These are phyloP conservation scores for Porites rus DNA, from an alignment of 92 coral and sea anemone species.

Conservation along the genomic window DNA sequence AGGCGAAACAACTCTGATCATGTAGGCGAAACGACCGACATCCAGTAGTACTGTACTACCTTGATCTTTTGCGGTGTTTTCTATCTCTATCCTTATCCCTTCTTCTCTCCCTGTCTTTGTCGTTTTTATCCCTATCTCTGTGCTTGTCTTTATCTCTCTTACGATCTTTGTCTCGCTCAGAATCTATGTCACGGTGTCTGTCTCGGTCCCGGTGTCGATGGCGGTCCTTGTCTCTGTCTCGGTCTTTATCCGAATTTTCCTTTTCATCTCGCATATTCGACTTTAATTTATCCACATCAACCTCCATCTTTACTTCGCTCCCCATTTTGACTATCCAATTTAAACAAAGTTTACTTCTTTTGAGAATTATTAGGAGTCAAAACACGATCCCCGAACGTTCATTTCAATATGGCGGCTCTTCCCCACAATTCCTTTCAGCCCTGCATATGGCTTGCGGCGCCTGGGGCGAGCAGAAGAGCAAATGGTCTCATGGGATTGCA, in stretches of 20 bases:
- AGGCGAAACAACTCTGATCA: no score
- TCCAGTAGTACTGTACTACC: slow-evolving; percentile 37
- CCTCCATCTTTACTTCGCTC: slow-evolving; percentile 46
- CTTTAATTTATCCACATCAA: slow-evolving; percentile 26
- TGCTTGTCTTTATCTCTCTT: slow-evolving; percentile 73
- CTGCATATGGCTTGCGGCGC: no score
- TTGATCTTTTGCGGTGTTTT: slow-evolving; percentile 88
- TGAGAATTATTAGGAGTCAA: neutral
- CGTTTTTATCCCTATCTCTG: slow-evolving; percentile 72
- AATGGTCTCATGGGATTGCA: slow-evolving; percentile 65
- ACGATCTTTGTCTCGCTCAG: slow-evolving; percentile 80
- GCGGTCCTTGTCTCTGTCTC: slow-evolving; percentile 62
- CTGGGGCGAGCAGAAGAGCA: neutral
- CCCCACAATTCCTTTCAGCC: neutral
- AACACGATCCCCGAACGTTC: slow-evolving; percentile 46
- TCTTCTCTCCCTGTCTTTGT: slow-evolving; percentile 77
- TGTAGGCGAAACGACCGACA: no score
- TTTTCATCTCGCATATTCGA: slow-evolving; percentile 30
- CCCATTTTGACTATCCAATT: slow-evolving; percentile 11
- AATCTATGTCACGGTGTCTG: slow-evolving; percentile 62
- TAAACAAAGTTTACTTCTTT: neutral
- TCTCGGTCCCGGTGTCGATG: slow-evolving; percentile 61
- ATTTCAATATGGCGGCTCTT: slow-evolving; percentile 36
- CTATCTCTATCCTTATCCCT: slow-evolving; percentile 82
- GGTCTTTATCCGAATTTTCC: slow-evolving; percentile 38